Conservation (phyloP, 53 echinoderm and acorn worm genomes). For the Henricia sp. region DNA sequence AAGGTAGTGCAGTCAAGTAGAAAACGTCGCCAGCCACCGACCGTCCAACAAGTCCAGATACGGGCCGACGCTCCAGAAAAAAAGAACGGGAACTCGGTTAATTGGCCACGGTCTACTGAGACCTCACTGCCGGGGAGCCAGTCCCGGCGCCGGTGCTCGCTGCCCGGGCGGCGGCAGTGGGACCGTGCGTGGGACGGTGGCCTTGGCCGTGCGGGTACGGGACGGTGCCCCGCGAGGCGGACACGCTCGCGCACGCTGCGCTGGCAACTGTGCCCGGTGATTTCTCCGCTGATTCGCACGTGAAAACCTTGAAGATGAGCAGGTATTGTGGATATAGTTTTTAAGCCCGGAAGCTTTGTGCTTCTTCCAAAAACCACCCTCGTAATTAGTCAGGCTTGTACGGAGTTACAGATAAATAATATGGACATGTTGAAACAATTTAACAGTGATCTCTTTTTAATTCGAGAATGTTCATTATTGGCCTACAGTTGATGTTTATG, state of each 20-base stretch:
- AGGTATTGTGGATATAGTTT: too few species aligned
- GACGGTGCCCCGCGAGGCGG: background rate
- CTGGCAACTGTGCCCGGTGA: slow-evolving; percentile 15
- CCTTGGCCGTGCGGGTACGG: slow-evolving; percentile 46
- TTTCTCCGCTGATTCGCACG: slow-evolving; percentile 21
- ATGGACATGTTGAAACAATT: too few species aligned
- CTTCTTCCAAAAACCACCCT: too few species aligned
- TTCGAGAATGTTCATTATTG: too few species aligned
- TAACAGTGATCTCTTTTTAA: too few species aligned
- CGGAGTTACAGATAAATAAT: too few species aligned
- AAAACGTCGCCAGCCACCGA: slow-evolving; percentile 54
- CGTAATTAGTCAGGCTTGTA: too few species aligned
- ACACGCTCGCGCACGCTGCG: slow-evolving; percentile 41
- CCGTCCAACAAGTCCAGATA: background rate
- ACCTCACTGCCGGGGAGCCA: slow-evolving; percentile 34
- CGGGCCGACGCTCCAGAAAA: slow-evolving; percentile 19
- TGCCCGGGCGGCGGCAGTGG: background rate
- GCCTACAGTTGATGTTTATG: too few species aligned
- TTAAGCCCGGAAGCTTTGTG: too few species aligned
- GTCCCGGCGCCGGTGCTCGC: slow-evolving; percentile 15
- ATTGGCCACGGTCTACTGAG: slow-evolving; percentile 52
- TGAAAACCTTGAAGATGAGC: slow-evolving; percentile 21
- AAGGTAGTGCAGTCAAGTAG: too few species aligned
- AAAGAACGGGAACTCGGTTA: slow-evolving; percentile 45
- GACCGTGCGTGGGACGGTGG: slow-evolving; percentile 27